Evolutionary conservation across 2,888 invertebrate species (phyloP).

Genomic region (Lagria hirta): DNA sequence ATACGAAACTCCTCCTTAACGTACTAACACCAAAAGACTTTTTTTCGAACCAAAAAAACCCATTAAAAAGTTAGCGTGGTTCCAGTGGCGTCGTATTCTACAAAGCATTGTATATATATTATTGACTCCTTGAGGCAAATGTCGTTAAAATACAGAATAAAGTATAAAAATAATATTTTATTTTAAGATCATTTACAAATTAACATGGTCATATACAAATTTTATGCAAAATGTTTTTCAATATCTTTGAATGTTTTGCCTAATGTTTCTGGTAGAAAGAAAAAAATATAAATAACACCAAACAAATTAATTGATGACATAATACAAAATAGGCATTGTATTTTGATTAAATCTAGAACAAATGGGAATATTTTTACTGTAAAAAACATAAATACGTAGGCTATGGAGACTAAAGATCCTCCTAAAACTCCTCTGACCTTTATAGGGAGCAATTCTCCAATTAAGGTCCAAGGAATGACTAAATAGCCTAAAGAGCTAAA

Average conservation of each 20-base stretch:
- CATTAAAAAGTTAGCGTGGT: too few species aligned
- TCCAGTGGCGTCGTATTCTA: too few species aligned
- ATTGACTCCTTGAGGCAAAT: too few species aligned
- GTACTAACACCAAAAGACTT: too few species aligned
- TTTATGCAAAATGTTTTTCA: constrained; percentile 53
- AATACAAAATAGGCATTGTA: constrained; percentile 55
- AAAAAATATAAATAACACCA: constrained; percentile 54
- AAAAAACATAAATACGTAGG: constrained; percentile 59
- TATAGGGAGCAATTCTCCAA: constrained; percentile 58
- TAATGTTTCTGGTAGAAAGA: constrained; percentile 61
- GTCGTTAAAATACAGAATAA: too few species aligned
- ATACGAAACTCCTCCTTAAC: too few species aligned
- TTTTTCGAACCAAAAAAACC: too few species aligned
- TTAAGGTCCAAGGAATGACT: constrained; percentile 63
- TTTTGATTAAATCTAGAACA: constrained; percentile 50
- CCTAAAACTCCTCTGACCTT: constrained; percentile 58
- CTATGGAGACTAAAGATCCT: constrained; percentile 57
- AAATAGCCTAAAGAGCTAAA: constrained; percentile 59
- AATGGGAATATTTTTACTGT: constrained; percentile 58
- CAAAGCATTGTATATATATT: too few species aligned
- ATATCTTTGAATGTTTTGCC: constrained; percentile 61
- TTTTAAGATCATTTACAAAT: too few species aligned
- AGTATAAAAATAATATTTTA: too few species aligned
- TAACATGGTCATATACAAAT: too few species aligned
- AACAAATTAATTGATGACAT: constrained; percentile 55